phyloP scores from a whole-genome alignment of 2,113 vertebrate genomes.

The Machaerirhynchus nigripectus region DNA sequence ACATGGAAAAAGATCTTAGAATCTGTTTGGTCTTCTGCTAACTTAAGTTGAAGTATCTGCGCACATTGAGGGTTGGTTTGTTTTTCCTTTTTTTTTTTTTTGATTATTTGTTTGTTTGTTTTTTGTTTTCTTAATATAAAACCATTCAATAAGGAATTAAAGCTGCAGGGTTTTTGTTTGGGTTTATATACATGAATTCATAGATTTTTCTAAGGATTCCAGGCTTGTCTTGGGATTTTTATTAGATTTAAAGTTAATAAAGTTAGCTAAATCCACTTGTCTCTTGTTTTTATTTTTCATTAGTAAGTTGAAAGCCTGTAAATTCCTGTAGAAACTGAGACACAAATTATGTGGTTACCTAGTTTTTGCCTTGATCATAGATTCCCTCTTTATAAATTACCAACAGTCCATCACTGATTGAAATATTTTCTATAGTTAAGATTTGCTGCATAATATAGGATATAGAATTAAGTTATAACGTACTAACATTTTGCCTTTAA shows the following conservation, averaged over 20 bases:
- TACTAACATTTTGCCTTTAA: constrained; percentile 75
- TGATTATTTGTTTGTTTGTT: neutral
- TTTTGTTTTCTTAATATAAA: constrained; percentile 58
- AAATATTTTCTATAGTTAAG: constrained; percentile 77
- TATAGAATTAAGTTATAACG: constrained; percentile 76
- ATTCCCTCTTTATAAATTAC: constrained; percentile 69
- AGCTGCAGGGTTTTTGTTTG: constrained; percentile 73
- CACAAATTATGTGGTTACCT: constrained; percentile 65
- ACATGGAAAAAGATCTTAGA: constrained; percentile 68
- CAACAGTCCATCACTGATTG: constrained; percentile 77
- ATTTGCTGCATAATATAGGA: constrained; percentile 78
- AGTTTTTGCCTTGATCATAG: constrained; percentile 73
- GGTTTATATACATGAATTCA: constrained; percentile 82
- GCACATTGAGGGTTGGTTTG: constrained; percentile 59
- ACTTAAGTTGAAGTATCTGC: constrained; percentile 85
- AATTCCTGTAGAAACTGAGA: constrained; percentile 74
- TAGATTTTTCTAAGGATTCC: constrained; percentile 85
- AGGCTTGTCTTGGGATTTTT: constrained; percentile 88
- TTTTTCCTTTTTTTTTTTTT: neutral
- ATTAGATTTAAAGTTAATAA: constrained; percentile 98
- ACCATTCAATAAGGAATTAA: constrained; percentile 83
- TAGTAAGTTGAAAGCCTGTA: constrained; percentile 71
- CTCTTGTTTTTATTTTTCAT: constrained; percentile 77
- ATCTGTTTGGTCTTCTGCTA: constrained; percentile 78
- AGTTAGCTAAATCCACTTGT: constrained; percentile 93